Base-by-base conservation (phyloP, 2,888 invertebrate genomes). In the Carcina quercana region DNA sequence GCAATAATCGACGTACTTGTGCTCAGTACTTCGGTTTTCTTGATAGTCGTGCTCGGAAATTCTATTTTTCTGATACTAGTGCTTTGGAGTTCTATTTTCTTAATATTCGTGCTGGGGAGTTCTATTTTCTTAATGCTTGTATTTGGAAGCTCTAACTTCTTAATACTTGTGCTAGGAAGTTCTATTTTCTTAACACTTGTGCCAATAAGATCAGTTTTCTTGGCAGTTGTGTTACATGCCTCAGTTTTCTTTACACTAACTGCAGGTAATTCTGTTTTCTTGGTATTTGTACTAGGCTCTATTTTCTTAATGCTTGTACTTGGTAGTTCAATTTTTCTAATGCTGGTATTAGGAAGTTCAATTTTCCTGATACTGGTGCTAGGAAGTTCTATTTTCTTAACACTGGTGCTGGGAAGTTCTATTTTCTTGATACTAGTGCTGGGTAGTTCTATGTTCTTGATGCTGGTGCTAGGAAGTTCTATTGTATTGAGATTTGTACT, bases 281-380 rank as follows among this genome's bases (percentile, higher is more conserved):
- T n/a, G n/a, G n/a, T n/a, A n/a, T n/a, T n/a, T n/a, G n/a, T n/a
- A n/a, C n/a, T n/a, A n/a, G n/a, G n/a, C n/a, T n/a, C n/a, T n/a
- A n/a, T n/a, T n/a, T n/a, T n/a, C n/a, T n/a, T n/a, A n/a, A n/a
- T n/a, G n/a, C n/a, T n/a, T n/a, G n/a, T n/a, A n/a, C n/a, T n/a
- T n/a, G n/a, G n/a, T n/a, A n/a, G n/a, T n/a, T n/a, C n/a, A n/a
- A n/a, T n/a, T n/a, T n/a, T n/a, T n/a, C n/a, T n/a, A n/a, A n/a
- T n/a, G n/a, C n/a, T n/a, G n/a, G n/a, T n/a, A n/a, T n/a, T n/a
- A n/a, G n/a, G n/a, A n/a, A n/a, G n/a, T n/a, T n/a, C n/a, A n/a
- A n/a, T n/a, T n/a, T n/a, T n/a, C n/a, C n/a, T 32, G 24, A 40
- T 38, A 38, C 40, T 51, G 12, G 40, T 40, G 35, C 43, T 48